phyloP scores from a whole-genome alignment of 2,113 vertebrate genomes.

The Ivindomyrus marchei region DNA sequence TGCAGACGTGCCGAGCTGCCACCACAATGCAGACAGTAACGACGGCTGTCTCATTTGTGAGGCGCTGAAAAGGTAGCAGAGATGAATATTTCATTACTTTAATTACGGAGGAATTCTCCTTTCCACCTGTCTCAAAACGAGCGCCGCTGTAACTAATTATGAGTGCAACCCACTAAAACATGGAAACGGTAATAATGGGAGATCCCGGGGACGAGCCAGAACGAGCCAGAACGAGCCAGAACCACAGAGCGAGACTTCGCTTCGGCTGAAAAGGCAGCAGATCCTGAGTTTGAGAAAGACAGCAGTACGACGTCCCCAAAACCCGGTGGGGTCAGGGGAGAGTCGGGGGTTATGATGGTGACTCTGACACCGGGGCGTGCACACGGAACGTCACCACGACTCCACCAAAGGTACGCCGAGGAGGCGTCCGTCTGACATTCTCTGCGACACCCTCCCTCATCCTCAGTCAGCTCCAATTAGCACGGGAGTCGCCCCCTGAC shows the following conservation, averaged over 20 bases:
- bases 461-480: conserved; percentile 48
- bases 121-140: conserved; percentile 85
- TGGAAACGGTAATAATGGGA: conserved; percentile 82
- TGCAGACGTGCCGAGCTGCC: conserved; percentile 84
- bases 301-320: background rate
- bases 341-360: conserved; percentile 6
- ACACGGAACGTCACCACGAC: conserved; percentile 49
- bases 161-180: conserved; percentile 69
- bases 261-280: no score
- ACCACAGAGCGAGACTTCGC: background rate
- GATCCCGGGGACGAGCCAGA: conserved; percentile 33
- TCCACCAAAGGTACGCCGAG: conserved; percentile 55
- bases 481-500: conserved; percentile 46
- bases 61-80: conserved; percentile 88
- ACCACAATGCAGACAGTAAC: conserved; percentile 84
- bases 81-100: conserved; percentile 96
- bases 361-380: conserved; percentile 38
- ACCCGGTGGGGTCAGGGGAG: background rate
- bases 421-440: conserved; percentile 61
- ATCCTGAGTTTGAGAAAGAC: background rate
- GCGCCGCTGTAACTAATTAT: conserved; percentile 83
- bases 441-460: conserved; percentile 38
- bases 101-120: conserved; percentile 90
- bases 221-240: background rate
- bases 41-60: conserved; percentile 86